These are phyloP conservation scores for Platanista minor DNA, from an alignment of 2,113 vertebrate species.

Conservation along the genomic window DNA sequence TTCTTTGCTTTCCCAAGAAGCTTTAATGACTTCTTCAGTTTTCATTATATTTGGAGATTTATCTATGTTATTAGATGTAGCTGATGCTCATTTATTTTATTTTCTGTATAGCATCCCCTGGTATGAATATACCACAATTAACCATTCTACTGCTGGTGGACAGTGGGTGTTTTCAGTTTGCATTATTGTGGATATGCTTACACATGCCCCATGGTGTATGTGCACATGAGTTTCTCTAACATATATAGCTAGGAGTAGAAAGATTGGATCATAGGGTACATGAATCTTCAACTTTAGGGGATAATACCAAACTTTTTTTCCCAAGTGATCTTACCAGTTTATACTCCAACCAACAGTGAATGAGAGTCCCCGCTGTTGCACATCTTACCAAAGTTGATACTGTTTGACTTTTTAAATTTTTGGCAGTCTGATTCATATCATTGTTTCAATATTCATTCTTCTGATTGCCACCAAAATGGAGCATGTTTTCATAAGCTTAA, in stretches of 20 bases:
- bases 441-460: neutral
- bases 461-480: neutral
- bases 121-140: neutral
- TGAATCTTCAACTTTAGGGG: neutral
- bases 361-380: neutral
- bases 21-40: neutral
- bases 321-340: neutral
- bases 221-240: no score
- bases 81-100: neutral
- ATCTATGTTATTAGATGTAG: neutral
- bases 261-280: neutral
- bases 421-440: neutral
- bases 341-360: neutral
- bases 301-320: neutral
- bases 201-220: rapidly evolving
- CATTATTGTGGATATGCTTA: neutral
- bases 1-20: neutral
- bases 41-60: neutral
- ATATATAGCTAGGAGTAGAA: neutral
- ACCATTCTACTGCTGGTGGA: neutral
- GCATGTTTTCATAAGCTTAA: neutral
- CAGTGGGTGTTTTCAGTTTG: neutral
- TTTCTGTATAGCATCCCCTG: neutral
- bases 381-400: neutral
- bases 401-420: neutral